Percentiles rank a stretch among this genome's conserved stretches.
Evolutionary conservation across 2,113 vertebrate genomes (phyloP).

Genomic region (Upupa epops): DNA sequence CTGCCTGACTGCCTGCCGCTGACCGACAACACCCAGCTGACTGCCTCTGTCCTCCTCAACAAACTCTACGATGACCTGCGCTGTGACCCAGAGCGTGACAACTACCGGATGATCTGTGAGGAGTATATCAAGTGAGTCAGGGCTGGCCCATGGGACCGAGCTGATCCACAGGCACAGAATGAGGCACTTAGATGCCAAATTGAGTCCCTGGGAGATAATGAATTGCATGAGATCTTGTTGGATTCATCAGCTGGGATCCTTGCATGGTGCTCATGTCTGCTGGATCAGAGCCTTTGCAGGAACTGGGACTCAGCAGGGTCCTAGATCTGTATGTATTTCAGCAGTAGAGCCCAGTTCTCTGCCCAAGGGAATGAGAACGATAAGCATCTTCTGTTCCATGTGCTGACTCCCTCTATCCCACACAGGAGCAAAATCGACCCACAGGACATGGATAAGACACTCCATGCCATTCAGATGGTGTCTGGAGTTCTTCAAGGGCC

Average conservation of each 20-base stretch:
- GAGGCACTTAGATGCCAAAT: neutral
- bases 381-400: neutral
- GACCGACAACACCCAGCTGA: constrained; percentile 93
- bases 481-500: constrained; percentile 95
- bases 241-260: neutral
- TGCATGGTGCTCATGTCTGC: neutral
- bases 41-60: constrained; percentile 90
- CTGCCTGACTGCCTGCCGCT: constrained; percentile 89
- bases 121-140: constrained; percentile 88
- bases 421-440: constrained; percentile 92
- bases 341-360: neutral
- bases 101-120: constrained; percentile 88
- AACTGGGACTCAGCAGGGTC: neutral
- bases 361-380: neutral
- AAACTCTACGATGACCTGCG: constrained; percentile 92
- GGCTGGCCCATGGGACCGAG: neutral
- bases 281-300: neutral
- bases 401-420: neutral
- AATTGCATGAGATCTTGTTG: neutral
- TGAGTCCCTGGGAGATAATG: neutral
- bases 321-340: neutral
- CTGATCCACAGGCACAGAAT: neutral
- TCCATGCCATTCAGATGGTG: constrained; percentile 91
- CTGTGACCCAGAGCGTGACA: constrained; percentile 89
- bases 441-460: constrained; percentile 94